Conservation (phyloP, 2,797 vertebrate genomes). For the Uromys caudimaculatus region DNA sequence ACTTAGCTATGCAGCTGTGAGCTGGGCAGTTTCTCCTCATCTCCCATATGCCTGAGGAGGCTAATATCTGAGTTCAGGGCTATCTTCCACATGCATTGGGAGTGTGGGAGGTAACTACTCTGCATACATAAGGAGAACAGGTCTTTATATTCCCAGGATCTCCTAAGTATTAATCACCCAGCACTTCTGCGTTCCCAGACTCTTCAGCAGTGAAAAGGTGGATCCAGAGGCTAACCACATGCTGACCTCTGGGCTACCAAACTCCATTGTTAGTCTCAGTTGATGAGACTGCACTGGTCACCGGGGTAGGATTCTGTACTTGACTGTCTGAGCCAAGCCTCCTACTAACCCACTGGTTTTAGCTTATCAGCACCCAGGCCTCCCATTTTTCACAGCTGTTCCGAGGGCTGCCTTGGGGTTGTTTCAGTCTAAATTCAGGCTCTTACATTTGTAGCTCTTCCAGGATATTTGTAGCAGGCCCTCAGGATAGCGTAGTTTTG, state of each 20-base stretch:
- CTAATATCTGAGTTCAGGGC: background rate
- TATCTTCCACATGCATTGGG: background rate
- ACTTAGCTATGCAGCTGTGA: background rate
- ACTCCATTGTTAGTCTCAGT: background rate
- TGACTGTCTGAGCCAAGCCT: background rate
- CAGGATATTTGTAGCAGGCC: background rate
- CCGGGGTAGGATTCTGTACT: background rate
- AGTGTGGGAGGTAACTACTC: background rate
- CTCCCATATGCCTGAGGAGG: too few species aligned
- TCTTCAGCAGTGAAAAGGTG: background rate
- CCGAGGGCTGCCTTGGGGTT: background rate
- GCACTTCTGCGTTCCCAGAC: background rate
- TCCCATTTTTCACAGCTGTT: background rate
- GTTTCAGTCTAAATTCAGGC: background rate
- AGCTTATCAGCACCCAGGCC: background rate
- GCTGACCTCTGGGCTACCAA: background rate
- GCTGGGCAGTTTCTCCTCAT: background rate
- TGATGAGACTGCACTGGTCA: background rate
- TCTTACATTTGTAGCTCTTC: background rate
- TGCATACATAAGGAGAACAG: background rate
- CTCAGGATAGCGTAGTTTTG: background rate
- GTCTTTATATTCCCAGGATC: background rate
- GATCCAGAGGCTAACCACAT: background rate
- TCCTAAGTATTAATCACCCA: background rate
- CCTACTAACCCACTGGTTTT: background rate